Conservation (phyloP, 2,113 vertebrate species). For the Laticauda laticaudata region DNA sequence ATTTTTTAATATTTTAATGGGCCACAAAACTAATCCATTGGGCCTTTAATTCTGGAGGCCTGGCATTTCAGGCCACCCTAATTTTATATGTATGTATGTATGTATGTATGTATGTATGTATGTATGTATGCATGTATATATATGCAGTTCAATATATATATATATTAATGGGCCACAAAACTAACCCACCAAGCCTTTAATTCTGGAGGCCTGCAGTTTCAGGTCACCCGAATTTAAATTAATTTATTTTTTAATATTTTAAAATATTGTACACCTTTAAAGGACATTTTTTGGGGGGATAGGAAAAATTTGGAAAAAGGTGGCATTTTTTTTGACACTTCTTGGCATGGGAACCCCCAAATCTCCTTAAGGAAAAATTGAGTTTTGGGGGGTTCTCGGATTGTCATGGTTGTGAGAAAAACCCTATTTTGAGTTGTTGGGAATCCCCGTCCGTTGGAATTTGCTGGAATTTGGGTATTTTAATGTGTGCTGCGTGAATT, state of each 20-base stretch:
- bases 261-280: neutral
- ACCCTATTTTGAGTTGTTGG: neutral
- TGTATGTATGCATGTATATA: no score
- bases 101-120: no score
- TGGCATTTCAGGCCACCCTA: neutral
- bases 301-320: neutral
- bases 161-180: no score
- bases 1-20: no score
- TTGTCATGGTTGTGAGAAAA: neutral
- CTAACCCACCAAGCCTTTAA: no score
- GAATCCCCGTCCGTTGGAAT: neutral
- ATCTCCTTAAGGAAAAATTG: neutral
- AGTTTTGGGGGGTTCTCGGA: neutral
- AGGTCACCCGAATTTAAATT: no score
- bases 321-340: fast-evolving
- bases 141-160: no score
- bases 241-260: no score
- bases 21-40: no score
- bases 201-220: no score
- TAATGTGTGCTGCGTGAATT: neutral
- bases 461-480: neutral
- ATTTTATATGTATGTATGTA: neutral
- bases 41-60: no score
- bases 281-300: no score
- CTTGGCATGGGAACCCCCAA: neutral